These are phyloP conservation scores for Holotrichia oblita DNA, from an alignment of 1,140 invertebrate genomes.

Conservation along the genomic window DNA sequence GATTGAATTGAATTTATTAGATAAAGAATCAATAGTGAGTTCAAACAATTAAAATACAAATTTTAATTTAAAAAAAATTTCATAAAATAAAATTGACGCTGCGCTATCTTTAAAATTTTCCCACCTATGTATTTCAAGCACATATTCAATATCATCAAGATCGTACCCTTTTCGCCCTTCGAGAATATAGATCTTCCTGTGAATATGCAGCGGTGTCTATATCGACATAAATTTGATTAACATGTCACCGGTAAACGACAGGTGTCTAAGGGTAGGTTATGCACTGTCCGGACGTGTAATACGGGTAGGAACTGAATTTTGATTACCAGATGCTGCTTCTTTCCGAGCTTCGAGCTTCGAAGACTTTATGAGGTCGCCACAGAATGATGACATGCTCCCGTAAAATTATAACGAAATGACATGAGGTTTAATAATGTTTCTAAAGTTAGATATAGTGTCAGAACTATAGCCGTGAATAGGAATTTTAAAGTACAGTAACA, in stretches of 20 bases:
- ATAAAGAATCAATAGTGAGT: not conserved
- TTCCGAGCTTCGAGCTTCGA: not conserved
- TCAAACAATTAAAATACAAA: no score
- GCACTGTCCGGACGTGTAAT: constrained; percentile 10
- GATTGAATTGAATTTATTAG: not conserved
- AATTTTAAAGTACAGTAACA: no score
- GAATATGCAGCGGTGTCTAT: constrained; percentile 13
- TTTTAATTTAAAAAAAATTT: no score
- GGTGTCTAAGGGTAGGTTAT: constrained; percentile 18
- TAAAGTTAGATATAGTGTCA: not conserved
- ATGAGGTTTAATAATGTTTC: not conserved
- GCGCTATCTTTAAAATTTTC: no score
- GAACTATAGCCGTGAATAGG: no score
- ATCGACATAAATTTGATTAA: constrained; percentile 32
- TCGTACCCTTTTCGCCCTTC: not conserved
- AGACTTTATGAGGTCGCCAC: not conserved
- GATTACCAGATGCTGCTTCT: constrained; percentile 25
- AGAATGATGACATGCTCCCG: not conserved
- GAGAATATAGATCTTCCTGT: not conserved
- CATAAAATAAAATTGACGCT: no score
- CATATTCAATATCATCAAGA: constrained; percentile 27
- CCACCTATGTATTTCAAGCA: not conserved
- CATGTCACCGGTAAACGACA: constrained; percentile 13
- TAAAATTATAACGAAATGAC: constrained; percentile 2
- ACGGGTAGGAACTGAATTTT: constrained; percentile 19